Evolutionary conservation across 2,797 vertebrate genomes (phyloP).

Genomic region (Monodelphis domestica): DNA sequence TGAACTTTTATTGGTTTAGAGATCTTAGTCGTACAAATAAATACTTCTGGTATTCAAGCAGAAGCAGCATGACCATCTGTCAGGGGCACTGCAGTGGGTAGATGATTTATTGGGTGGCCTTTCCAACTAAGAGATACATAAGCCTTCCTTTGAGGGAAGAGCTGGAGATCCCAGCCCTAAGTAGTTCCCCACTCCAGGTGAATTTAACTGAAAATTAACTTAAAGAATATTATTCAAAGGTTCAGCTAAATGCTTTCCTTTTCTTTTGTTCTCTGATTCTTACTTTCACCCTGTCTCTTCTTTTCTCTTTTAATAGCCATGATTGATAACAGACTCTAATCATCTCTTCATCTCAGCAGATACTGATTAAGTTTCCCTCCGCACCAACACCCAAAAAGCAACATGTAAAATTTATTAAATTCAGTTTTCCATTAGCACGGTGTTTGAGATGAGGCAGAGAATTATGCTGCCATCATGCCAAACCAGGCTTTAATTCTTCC

Average conservation of each 20-base stretch:
- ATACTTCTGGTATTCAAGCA: conserved; percentile 15
- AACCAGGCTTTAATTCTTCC: conserved; percentile 27
- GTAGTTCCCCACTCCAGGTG: neutral
- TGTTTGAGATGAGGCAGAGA: conserved; percentile 11
- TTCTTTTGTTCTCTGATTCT: neutral
- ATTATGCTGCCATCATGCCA: conserved; percentile 24
- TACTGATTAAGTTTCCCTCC: neutral
- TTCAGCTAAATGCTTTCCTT: neutral
- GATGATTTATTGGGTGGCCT: neutral
- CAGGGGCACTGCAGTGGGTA: neutral
- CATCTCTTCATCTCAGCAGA: conserved; percentile 59
- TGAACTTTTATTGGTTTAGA: conserved; percentile 7
- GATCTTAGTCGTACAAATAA: conserved; percentile 25
- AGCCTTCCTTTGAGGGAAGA: neutral
- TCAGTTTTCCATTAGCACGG: conserved; percentile 34
- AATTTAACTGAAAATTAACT: neutral
- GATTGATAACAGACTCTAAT: neutral
- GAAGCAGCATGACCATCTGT: neutral
- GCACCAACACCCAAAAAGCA: neutral
- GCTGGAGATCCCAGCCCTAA: neutral
- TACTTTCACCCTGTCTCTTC: neutral
- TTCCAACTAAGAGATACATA: neutral
- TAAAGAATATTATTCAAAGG: conserved; percentile 2
- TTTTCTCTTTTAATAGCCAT: neutral
- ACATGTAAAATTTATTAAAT: neutral